Conservation (phyloP, 2,113 vertebrate genomes). For the Rhinoderma darwinii region DNA sequence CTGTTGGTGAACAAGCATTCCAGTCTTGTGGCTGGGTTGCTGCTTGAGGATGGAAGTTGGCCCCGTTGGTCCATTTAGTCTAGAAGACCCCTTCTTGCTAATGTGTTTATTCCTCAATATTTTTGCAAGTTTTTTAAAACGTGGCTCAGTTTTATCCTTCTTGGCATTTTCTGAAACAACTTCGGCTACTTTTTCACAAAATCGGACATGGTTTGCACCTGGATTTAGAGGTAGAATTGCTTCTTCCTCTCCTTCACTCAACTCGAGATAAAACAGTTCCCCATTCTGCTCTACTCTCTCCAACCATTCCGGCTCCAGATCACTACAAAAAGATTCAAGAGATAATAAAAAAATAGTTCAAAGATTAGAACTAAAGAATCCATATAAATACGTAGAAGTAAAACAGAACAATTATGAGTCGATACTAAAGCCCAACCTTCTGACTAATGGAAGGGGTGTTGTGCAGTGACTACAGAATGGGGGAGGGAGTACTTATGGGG, state of each 20-base stretch:
- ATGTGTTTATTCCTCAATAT: conserved; percentile 78
- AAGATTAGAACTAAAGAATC: background rate
- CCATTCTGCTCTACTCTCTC: conserved; percentile 92
- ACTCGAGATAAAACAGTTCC: conserved; percentile 93
- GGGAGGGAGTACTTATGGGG: background rate
- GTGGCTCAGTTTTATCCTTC: conserved; percentile 73
- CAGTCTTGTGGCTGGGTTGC: conserved; percentile 73
- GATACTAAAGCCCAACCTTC: background rate
- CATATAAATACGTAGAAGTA: background rate
- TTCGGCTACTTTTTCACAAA: conserved; percentile 89
- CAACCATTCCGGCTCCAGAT: conserved; percentile 93
- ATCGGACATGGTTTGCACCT: conserved; percentile 86
- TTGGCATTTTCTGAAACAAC: conserved; percentile 79
- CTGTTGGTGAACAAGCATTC: conserved; percentile 71
- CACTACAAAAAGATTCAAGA: conserved; percentile 72
- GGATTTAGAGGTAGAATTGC: conserved; percentile 70
- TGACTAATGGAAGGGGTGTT: background rate
- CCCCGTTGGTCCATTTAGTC: conserved; percentile 61
- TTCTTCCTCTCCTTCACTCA: conserved; percentile 92
- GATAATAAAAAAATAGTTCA: background rate
- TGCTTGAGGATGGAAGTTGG: conserved; percentile 90
- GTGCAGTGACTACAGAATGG: too few relatives aligned
- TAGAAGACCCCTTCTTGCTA: conserved; percentile 68
- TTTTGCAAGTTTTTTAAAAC: conserved; percentile 82
- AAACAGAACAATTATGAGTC: background rate